phyloP scores from a whole-genome alignment of 1,140 invertebrate species.

The Steinernema khuongi region DNA sequence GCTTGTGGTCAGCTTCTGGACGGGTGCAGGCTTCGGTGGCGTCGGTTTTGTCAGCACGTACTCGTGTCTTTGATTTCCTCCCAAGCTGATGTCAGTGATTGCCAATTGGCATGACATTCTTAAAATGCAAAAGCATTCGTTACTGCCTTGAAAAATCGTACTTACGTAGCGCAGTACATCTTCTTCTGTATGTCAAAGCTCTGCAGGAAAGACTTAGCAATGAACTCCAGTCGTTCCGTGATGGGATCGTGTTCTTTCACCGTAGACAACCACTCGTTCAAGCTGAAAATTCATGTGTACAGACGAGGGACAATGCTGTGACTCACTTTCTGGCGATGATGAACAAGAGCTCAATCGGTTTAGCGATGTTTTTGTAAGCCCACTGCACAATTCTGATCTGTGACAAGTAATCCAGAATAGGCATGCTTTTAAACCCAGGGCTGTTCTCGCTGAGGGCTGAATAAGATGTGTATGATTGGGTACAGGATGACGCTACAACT shows the following conservation, averaged over 20 bases:
- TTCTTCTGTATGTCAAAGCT: conserved; percentile 25
- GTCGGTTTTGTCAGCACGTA: background rate
- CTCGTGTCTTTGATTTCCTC: conserved; percentile 11
- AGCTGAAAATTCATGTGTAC: conserved; percentile 30
- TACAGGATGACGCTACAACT: conserved; percentile 6
- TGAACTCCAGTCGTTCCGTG: conserved; percentile 29
- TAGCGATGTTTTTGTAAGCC: background rate
- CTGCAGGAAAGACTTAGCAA: conserved; percentile 42
- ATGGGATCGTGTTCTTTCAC: conserved; percentile 31
- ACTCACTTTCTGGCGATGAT: conserved; percentile 47
- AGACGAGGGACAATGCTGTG: background rate
- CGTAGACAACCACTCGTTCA: conserved; percentile 33
- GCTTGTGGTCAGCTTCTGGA: conserved; percentile 20
- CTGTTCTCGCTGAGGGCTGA: conserved; percentile 19
- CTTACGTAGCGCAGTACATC: conserved; percentile 23
- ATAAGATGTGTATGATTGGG: background rate
- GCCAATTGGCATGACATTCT: conserved; percentile 31
- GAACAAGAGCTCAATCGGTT: conserved; percentile 43
- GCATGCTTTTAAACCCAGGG: background rate
- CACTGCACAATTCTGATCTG: background rate
- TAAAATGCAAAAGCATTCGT: background rate
- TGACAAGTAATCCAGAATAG: background rate
- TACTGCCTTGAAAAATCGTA: background rate
- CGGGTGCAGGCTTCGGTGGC: background rate
- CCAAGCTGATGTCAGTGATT: conserved; percentile 21